A percentile compares a stretch with the other conserved stretches of the same genome.
These are phyloP conservation scores for Antitype chi DNA, from an alignment of 2,888 invertebrate species.

Conservation along the genomic window DNA sequence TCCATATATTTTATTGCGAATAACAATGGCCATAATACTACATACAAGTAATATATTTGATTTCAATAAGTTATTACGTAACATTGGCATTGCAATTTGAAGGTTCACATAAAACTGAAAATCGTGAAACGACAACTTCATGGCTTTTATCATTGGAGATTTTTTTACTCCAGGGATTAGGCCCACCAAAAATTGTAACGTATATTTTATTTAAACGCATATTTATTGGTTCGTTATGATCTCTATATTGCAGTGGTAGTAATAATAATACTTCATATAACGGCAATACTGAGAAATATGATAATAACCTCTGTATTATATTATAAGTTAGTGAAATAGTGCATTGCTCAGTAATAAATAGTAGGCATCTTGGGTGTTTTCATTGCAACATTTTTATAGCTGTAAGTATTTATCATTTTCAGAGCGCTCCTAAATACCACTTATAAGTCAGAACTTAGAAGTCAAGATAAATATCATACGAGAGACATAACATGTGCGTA, in stretches of 20 bases:
- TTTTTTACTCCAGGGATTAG: no score
- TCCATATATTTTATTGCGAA: slow-evolving; percentile 23
- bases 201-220: no score
- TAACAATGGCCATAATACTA: slow-evolving; percentile 2
- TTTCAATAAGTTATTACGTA: slow-evolving; percentile 16
- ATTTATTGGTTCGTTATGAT: neutral
- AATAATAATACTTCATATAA: neutral
- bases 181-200: no score
- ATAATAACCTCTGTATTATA: neutral
- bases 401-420: neutral
- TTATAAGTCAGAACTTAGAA: neutral
- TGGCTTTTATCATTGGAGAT: neutral
- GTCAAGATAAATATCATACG: no score
- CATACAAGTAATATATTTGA: slow-evolving; percentile 30
- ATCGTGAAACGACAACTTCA: neutral
- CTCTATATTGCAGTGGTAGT: neutral
- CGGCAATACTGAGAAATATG: neutral
- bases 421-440: no score
- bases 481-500: no score
- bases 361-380: neutral
- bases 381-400: neutral
- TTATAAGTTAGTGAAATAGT: neutral
- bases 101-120: neutral
- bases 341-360: neutral
- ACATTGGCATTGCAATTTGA: slow-evolving; percentile 1